These are phyloP conservation scores for Helicoverpa assulta DNA, from an alignment of 2,888 invertebrate genomes.

Conservation along the genomic window DNA sequence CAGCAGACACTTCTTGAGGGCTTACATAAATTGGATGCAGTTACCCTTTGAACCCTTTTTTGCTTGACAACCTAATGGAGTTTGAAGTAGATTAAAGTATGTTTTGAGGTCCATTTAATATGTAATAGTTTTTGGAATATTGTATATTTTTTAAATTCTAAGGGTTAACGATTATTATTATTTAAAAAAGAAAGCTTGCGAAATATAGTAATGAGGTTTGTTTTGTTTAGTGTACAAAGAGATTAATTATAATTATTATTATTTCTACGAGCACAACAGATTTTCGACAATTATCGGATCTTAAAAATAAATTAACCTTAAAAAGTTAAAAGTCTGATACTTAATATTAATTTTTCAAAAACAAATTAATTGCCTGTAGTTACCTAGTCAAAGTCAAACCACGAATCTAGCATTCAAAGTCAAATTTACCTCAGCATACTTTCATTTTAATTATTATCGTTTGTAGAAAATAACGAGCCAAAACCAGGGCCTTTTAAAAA, in stretches of 20 bases:
- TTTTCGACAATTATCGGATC: too few species aligned
- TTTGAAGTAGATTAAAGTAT: neutral
- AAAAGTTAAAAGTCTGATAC: neutral
- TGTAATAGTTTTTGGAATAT: neutral
- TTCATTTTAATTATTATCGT: conserved; percentile 50
- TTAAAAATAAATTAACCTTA: too few species aligned
- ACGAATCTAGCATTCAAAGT: conserved; percentile 8
- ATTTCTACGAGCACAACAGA: too few species aligned
- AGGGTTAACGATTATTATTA: too few species aligned
- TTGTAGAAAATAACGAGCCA: conserved; percentile 48
- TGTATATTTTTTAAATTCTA: neutral
- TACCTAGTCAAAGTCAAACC: conserved; percentile 1
- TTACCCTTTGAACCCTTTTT: neutral
- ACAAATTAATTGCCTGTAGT: neutral
- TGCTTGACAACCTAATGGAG: conserved; percentile 2
- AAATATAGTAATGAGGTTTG: neutral
- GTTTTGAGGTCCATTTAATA: neutral
- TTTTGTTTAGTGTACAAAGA: too few species aligned
- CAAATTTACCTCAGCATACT: conserved; percentile 23
- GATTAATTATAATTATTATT: too few species aligned
- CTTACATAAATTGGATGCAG: conserved; percentile 5
- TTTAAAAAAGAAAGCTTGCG: too few species aligned
- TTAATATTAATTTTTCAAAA: neutral
- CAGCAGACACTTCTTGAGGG: neutral
- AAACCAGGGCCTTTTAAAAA: conserved; percentile 50